Evolutionary conservation across 2,888 invertebrate genomes (phyloP).

Genomic region (Plebejus anna): DNA sequence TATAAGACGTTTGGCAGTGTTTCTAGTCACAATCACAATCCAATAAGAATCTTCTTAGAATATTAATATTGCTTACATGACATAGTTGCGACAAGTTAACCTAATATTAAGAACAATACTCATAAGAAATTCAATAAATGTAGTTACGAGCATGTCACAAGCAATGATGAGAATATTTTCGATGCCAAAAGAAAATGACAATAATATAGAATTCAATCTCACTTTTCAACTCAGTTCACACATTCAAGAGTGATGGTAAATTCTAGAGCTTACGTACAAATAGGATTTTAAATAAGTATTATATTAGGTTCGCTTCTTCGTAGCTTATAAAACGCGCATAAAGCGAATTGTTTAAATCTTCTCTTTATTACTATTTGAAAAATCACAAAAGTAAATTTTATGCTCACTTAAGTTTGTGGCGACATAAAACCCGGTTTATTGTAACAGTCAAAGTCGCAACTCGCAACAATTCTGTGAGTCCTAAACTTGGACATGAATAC

Average conservation of each 20-base stretch:
- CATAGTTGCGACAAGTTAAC: not conserved
- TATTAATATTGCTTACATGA: not conserved
- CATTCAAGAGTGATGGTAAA: not conserved
- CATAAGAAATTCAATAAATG: not conserved
- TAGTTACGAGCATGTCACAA: not conserved
- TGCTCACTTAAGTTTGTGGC: conserved; percentile 47
- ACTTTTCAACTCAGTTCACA: not conserved
- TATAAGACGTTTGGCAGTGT: not conserved
- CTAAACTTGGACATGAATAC: conserved; percentile 31
- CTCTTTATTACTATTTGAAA: conserved; percentile 49
- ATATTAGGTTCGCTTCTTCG: not conserved
- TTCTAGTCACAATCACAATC: not conserved
- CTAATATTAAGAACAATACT: not conserved
- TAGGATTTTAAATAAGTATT: conserved; percentile 1
- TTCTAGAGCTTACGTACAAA: not conserved
- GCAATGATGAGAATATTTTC: not conserved
- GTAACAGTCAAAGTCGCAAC: conserved; percentile 51
- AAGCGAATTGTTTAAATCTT: conserved; percentile 38
- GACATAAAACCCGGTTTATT: conserved; percentile 60
- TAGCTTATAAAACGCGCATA: conserved; percentile 29
- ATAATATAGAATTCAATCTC: not conserved
- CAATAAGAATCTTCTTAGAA: not conserved
- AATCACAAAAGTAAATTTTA: conserved; percentile 47
- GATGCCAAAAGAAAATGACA: not conserved
- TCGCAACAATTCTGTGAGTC: conserved; percentile 48